Conservation (phyloP, 2,888 invertebrate genomes). For the Chloromyia formosa region DNA sequence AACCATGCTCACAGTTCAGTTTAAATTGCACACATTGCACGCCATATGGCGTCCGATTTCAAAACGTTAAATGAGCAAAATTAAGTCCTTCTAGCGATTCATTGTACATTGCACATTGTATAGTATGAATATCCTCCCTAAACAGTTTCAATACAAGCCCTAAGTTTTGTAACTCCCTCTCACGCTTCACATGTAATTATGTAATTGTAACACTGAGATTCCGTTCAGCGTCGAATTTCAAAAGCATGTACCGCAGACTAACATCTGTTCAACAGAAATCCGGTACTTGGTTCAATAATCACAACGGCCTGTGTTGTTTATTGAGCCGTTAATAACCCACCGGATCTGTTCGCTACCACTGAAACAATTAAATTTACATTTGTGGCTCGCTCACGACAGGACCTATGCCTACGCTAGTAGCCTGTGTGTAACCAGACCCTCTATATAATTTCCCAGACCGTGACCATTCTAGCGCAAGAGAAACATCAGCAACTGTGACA, state of each 20-base stretch:
- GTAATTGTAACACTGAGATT: conserved; percentile 8
- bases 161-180: conserved; percentile 12
- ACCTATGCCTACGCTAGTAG: neutral
- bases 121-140: no score
- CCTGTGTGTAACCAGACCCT: neutral
- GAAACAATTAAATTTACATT: conserved; percentile 38
- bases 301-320: neutral
- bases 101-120: no score
- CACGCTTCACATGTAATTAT: conserved; percentile 18
- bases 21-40: no score
- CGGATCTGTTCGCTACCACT: conserved; percentile 21
- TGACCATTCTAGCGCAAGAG: neutral
- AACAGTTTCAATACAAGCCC: neutral
- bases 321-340: conserved; percentile 31
- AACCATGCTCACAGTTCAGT: no score
- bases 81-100: no score
- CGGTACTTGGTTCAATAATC: conserved; percentile 14
- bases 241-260: conserved; percentile 3
- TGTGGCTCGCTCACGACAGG: conserved; percentile 20
- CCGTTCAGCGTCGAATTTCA: conserved; percentile 17
- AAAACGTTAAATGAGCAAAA: no score
- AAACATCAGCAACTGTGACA: no score
- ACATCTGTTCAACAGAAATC: conserved; percentile 34
- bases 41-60: no score
- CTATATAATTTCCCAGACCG: neutral